Evolutionary conservation across 2,113 vertebrate genomes (phyloP).

Genomic region (Gymnobelideus leadbeateri): DNA sequence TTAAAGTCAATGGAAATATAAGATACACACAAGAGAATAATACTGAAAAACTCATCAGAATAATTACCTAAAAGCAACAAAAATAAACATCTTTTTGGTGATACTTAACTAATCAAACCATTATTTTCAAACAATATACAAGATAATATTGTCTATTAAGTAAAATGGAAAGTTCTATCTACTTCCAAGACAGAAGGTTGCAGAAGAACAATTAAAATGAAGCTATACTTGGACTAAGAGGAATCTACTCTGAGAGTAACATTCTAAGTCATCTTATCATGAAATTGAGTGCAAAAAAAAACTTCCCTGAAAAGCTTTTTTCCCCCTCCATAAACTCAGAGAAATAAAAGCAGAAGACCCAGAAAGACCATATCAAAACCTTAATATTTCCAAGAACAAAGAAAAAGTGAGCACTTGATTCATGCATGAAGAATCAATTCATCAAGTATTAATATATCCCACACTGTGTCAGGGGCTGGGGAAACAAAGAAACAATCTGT

Average conservation of each 20-base stretch:
- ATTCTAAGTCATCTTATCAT: background rate
- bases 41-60: too few relatives aligned
- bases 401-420: background rate
- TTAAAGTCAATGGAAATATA: too few relatives aligned
- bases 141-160: background rate
- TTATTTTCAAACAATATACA: background rate
- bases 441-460: background rate
- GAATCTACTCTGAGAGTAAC: background rate
- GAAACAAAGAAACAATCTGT: background rate
- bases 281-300: background rate
- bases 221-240: too few relatives aligned
- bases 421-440: background rate
- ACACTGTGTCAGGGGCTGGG: background rate
- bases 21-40: too few relatives aligned
- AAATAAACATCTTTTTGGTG: too few relatives aligned
- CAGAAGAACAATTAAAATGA: background rate
- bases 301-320: background rate
- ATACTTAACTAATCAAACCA: background rate
- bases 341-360: background rate
- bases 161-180: background rate
- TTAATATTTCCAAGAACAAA: background rate
- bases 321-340: background rate
- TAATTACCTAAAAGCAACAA: too few relatives aligned
- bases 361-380: background rate
- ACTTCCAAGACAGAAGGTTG: background rate